These are phyloP conservation scores for Macaca fascicularis DNA, from an alignment of 2,113 vertebrate species.

Conservation along the genomic window DNA sequence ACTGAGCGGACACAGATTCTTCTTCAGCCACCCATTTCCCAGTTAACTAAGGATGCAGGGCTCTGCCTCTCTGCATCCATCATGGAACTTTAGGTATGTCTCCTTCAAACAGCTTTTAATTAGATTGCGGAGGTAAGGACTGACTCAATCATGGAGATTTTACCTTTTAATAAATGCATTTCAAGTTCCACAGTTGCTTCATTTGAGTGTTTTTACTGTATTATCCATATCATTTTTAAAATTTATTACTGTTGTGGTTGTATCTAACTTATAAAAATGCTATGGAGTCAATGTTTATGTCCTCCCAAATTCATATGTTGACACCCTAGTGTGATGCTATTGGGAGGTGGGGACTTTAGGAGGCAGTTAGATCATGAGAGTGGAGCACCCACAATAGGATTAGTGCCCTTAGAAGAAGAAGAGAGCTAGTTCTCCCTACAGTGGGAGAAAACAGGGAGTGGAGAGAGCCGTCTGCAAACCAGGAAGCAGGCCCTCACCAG, in stretches of 20 bases:
- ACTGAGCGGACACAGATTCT: rapidly evolving
- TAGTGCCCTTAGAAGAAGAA: neutral
- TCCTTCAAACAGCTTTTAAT: neutral
- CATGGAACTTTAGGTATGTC: neutral
- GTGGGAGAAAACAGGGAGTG: no score
- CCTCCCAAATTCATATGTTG: no score
- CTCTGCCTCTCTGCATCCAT: rapidly evolving
- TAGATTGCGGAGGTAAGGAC: neutral
- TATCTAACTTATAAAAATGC: neutral
- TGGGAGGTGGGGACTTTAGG: neutral
- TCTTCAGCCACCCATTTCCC: rapidly evolving
- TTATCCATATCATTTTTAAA: neutral
- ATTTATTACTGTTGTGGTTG: neutral
- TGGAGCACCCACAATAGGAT: neutral
- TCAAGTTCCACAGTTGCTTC: neutral
- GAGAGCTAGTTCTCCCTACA: neutral
- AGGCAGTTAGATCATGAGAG: no score
- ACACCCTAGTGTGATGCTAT: neutral
- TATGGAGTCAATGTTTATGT: neutral
- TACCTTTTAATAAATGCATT: neutral
- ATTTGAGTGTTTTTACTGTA: neutral
- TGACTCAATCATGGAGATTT: neutral
- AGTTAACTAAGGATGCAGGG: rapidly evolving
- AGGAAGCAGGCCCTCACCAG: neutral
- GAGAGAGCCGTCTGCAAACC: neutral